Evolutionary conservation across 2,888 invertebrate species (phyloP).

Genomic region (Eupsilia transversa): DNA sequence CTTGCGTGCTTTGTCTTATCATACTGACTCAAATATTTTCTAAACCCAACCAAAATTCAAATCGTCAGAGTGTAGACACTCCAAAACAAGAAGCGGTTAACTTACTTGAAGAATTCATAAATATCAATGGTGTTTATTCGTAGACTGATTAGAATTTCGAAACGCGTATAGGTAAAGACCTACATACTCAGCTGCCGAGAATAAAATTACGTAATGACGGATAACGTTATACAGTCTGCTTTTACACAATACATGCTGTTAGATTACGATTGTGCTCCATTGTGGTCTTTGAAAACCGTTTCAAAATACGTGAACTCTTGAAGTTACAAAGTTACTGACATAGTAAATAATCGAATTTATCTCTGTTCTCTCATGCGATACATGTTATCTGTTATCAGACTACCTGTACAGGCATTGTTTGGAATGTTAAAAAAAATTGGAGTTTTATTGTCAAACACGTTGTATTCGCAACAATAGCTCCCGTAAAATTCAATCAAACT

Average conservation of each 20-base stretch:
- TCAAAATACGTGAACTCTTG: slow-evolving; percentile 40
- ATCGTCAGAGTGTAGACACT: neutral
- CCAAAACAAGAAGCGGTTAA: neutral
- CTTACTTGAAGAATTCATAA: slow-evolving; percentile 14
- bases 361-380: slow-evolving; percentile 61
- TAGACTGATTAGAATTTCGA: slow-evolving; percentile 77
- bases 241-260: slow-evolving; percentile 61
- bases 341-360: slow-evolving; percentile 60
- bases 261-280: slow-evolving; percentile 42
- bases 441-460: slow-evolving; percentile 56
- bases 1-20: slow-evolving; percentile 24
- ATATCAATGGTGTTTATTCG: slow-evolving; percentile 59
- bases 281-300: slow-evolving; percentile 38
- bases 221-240: slow-evolving; percentile 64
- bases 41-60: neutral
- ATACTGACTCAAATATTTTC: neutral
- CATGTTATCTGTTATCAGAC: slow-evolving; percentile 69
- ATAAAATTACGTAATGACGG: slow-evolving; percentile 75
- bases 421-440: slow-evolving; percentile 42
- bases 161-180: slow-evolving; percentile 77
- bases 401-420: slow-evolving; percentile 60
- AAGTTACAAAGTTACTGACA: slow-evolving; percentile 28
- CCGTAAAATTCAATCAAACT: slow-evolving; percentile 34
- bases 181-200: slow-evolving; percentile 77
- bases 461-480: slow-evolving; percentile 43